Conservation (phyloP, 2,113 vertebrate genomes). For the Antennarius striatus region DNA sequence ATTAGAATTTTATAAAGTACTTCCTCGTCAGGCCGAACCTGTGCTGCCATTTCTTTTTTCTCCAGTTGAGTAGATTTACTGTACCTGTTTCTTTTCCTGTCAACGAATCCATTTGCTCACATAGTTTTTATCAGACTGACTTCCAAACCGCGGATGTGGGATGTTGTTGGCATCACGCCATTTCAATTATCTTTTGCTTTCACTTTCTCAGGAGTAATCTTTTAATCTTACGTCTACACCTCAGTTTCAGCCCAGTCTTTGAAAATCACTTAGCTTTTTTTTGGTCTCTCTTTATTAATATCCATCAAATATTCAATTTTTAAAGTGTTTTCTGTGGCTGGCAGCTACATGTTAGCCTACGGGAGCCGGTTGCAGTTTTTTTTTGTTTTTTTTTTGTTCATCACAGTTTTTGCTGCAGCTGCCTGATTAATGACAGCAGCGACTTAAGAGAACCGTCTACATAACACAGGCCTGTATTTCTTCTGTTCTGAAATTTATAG, state of each 20-base stretch:
- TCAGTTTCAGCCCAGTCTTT: constrained; percentile 47
- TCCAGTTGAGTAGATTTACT: constrained; percentile 3
- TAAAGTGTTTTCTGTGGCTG: constrained; percentile 5
- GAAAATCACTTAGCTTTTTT: constrained; percentile 61
- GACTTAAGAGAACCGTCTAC: no score
- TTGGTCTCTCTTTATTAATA: constrained; percentile 37
- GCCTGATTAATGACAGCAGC: no score
- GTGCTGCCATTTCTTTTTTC: background rate
- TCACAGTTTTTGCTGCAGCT: background rate
- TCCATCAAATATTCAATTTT: constrained; percentile 52
- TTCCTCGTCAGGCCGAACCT: background rate
- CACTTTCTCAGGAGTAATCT: constrained; percentile 66
- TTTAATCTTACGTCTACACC: constrained; percentile 56
- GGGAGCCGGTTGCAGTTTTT: background rate
- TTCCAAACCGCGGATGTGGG: constrained; percentile 27
- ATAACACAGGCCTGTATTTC: no score
- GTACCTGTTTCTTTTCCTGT: constrained; percentile 26
- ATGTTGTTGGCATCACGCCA: constrained; percentile 56
- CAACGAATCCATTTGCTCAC: constrained; percentile 30
- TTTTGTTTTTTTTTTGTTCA: no score
- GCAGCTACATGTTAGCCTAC: background rate
- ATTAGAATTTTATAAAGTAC: background rate
- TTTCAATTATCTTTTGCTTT: constrained; percentile 69
- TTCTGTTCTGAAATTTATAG: no score
- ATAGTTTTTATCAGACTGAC: constrained; percentile 36